Percentiles rank a stretch among this genome's conserved stretches.
These are phyloP conservation scores for Isurus oxyrinchus DNA, from an alignment of 2,113 vertebrate genomes.

Conservation along the genomic window DNA sequence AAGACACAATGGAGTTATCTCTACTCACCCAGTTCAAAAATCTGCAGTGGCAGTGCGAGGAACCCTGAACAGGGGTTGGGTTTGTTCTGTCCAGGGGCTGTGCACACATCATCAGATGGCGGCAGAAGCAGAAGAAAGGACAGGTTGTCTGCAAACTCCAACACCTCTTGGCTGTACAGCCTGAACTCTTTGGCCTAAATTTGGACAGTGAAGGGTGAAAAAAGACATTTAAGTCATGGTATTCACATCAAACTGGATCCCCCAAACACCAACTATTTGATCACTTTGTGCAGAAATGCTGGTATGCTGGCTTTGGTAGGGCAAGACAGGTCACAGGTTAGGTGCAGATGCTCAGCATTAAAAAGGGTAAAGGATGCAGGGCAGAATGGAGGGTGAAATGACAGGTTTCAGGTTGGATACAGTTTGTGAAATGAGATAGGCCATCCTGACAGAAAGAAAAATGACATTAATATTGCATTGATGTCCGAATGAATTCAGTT, in stretches of 20 bases:
- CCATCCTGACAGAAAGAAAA: neutral
- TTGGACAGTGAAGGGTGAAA: slow-evolving; percentile 30
- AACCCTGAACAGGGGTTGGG: slow-evolving; percentile 72
- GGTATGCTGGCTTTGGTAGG: neutral
- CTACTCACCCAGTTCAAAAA: slow-evolving; percentile 77
- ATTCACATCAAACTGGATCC: neutral
- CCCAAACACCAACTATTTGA: neutral
- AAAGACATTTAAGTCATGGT: neutral
- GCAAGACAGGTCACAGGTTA: neutral
- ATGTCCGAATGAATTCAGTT: neutral
- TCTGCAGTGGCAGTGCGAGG: slow-evolving; percentile 77
- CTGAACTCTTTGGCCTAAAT: slow-evolving; percentile 76
- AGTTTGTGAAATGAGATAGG: neutral
- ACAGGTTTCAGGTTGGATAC: neutral
- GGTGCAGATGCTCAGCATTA: neutral
- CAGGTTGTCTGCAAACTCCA: slow-evolving; percentile 77
- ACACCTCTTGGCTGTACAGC: slow-evolving; percentile 80
- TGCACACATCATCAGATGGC: slow-evolving; percentile 78
- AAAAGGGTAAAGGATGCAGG: neutral
- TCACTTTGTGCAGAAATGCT: neutral
- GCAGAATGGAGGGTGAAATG: neutral
- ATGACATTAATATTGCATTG: neutral
- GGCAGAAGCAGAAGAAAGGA: slow-evolving; percentile 81
- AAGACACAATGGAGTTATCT: neutral
- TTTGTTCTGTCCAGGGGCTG: slow-evolving; percentile 77